These are phyloP conservation scores for Perdita meconis DNA, from an alignment of 2,888 invertebrate genomes.

Conservation along the genomic window DNA sequence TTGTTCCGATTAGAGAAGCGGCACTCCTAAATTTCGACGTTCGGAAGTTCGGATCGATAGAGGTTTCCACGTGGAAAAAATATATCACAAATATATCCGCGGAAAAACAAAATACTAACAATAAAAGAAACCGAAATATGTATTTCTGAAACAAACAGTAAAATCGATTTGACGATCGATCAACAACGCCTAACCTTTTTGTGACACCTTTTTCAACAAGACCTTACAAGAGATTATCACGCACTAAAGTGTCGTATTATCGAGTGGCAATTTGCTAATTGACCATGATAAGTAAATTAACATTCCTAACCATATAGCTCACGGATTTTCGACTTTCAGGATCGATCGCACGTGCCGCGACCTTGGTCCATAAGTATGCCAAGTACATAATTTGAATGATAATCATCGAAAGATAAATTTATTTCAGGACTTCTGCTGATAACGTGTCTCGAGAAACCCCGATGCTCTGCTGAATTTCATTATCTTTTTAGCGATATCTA, in stretches of 20 bases:
- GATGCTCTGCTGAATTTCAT: background rate
- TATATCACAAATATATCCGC: background rate
- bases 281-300: constrained; percentile 37
- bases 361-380: constrained; percentile 2
- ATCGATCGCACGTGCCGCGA: constrained; percentile 4
- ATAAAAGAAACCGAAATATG: too few relatives aligned
- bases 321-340: constrained; percentile 14
- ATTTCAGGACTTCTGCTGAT: background rate
- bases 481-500: background rate
- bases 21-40: constrained; percentile 46
- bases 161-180: background rate
- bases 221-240: background rate
- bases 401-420: background rate
- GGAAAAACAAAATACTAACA: background rate
- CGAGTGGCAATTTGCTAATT: constrained; percentile 40
- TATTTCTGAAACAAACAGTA: background rate
- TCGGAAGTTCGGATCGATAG: constrained; percentile 28
- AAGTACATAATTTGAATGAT: background rate
- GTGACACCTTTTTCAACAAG: background rate
- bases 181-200: background rate
- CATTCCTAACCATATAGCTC: background rate
- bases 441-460: background rate
- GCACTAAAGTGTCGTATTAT: constrained; percentile 6
- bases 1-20: constrained; percentile 53
- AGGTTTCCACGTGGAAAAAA: constrained; percentile 6